Evolutionary conservation across 2,113 vertebrate species (phyloP).

Genomic region (Budorcas taxicolor): DNA sequence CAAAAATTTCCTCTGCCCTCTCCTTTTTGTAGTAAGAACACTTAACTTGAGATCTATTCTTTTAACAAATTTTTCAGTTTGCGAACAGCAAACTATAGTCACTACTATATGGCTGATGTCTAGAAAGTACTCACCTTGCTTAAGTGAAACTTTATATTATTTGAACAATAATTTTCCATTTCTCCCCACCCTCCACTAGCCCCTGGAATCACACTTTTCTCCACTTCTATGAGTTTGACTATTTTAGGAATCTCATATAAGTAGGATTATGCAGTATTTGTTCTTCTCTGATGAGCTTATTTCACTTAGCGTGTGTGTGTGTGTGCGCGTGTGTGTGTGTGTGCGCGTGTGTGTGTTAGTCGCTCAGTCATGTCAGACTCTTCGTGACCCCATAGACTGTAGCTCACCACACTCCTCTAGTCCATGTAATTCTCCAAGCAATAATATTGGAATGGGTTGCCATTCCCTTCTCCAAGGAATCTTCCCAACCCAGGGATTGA

Average conservation of each 20-base stretch:
- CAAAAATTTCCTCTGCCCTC: neutral
- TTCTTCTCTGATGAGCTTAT: neutral
- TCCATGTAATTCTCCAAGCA: neutral
- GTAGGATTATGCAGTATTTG: neutral
- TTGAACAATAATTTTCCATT: neutral
- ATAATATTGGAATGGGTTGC: neutral
- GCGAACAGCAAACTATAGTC: neutral
- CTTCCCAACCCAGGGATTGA: neutral
- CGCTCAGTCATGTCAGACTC: neutral
- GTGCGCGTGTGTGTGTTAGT: neutral
- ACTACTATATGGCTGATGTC: neutral
- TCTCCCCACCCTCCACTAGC: neutral
- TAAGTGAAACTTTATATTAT: neutral
- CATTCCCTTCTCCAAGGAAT: neutral
- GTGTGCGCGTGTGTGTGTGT: neutral
- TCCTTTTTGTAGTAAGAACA: neutral
- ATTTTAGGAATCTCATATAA: neutral
- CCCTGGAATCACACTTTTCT: neutral
- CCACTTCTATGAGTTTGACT: neutral
- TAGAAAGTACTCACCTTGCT: neutral
- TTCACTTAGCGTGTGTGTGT: neutral
- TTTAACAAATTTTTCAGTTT: neutral
- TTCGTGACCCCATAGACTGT: neutral
- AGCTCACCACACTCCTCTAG: neutral
- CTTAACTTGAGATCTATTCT: neutral